A percentile compares a stretch with the other conserved stretches of the same genome.
Evolutionary conservation across 1,140 invertebrate genomes (phyloP).

Genomic region (Fragariocoptes setiger): DNA sequence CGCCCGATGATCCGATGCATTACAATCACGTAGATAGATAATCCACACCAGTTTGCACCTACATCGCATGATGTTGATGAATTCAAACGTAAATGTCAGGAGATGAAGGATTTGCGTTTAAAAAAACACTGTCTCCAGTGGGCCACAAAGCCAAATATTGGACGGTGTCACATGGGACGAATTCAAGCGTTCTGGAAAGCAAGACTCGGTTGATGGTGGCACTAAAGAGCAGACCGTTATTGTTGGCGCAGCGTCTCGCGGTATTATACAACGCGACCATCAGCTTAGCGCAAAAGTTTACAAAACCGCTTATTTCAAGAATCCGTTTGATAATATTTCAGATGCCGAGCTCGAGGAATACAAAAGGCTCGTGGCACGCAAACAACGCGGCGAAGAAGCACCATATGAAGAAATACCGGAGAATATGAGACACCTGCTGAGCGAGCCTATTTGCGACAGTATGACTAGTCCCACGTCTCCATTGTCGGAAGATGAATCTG

Average conservation of each 20-base stretch:
- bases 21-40: conserved; percentile 69
- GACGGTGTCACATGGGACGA: conserved; percentile 89
- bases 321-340: conserved; percentile 81
- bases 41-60: conserved; percentile 80
- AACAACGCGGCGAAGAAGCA: conserved; percentile 32
- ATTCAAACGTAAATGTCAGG: conserved; percentile 80
- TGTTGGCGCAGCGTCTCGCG: conserved; percentile 73
- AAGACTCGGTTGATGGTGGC: too few species aligned
- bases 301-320: conserved; percentile 83
- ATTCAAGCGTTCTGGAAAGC: too few species aligned
- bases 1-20: conserved; percentile 36
- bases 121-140: conserved; percentile 76
- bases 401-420: conserved; percentile 13
- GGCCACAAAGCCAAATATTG: conserved; percentile 83
- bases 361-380: conserved; percentile 44
- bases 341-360: conserved; percentile 61
- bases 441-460: conserved; percentile 11
- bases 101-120: conserved; percentile 89
- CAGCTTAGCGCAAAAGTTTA: conserved; percentile 93
- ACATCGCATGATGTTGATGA: conserved; percentile 82
- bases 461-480: conserved; percentile 10
- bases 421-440: conserved; percentile 11
- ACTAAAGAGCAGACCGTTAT: too few species aligned
- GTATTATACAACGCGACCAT: conserved; percentile 90
- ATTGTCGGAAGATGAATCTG: conserved; percentile 23